phyloP scores from a whole-genome alignment of 1,140 invertebrate species.

The Chymomyza costata region DNA sequence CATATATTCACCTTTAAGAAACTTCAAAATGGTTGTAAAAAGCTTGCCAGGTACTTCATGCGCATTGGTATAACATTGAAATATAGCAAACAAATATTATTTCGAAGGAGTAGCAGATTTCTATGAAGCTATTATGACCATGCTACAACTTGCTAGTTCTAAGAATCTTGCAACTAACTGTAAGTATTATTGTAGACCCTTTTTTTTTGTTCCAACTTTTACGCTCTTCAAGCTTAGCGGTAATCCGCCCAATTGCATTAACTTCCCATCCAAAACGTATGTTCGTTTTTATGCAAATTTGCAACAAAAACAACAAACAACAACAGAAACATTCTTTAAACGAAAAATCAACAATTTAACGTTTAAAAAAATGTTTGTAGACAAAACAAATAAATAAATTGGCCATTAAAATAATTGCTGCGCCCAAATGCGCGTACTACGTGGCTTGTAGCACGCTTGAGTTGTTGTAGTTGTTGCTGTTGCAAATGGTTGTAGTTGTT shows the following conservation, averaged over 20 bases:
- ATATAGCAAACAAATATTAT: too few species aligned
- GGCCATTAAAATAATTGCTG: slow-evolving; percentile 74
- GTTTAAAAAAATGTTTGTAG: slow-evolving; percentile 32
- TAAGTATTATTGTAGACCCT: too few species aligned
- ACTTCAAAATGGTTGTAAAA: too few species aligned
- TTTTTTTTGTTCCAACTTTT: too few species aligned
- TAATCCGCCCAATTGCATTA: slow-evolving; percentile 69
- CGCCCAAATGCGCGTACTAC: slow-evolving; percentile 66
- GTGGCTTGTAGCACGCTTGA: slow-evolving; percentile 68
- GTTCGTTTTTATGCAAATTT: slow-evolving; percentile 60
- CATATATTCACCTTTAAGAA: too few species aligned
- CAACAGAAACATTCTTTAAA: slow-evolving; percentile 55
- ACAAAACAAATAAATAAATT: slow-evolving; percentile 72
- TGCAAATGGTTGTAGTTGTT: slow-evolving; percentile 20
- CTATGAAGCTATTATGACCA: too few species aligned
- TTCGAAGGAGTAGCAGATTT: too few species aligned
- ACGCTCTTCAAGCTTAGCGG: slow-evolving; percentile 46
- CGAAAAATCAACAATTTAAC: slow-evolving; percentile 50
- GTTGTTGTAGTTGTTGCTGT: slow-evolving; percentile 31
- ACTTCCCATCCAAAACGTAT: too few species aligned
- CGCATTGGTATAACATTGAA: too few species aligned
- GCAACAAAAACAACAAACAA: slow-evolving; percentile 17
- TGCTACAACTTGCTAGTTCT: too few species aligned
- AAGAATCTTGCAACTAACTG: too few species aligned
- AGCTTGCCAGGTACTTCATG: too few species aligned